Evolutionary conservation across 2,888 invertebrate genomes (phyloP), one percentile per base, ranked within the genome.

Genomic region (Amphipyra berbera): DNA sequence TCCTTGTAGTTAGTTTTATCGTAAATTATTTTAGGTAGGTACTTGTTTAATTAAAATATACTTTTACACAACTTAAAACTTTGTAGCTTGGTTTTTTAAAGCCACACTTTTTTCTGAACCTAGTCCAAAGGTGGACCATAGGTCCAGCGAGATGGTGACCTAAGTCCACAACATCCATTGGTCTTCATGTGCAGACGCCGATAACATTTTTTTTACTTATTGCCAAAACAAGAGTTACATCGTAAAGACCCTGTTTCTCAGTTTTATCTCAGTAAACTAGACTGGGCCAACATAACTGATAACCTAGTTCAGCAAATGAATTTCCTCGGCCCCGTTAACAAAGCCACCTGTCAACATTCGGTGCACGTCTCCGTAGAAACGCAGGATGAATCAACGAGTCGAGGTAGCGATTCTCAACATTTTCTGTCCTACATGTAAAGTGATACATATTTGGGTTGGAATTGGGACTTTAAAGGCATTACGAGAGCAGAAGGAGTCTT

Each of bases 311-410:
- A 56, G 40, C 41, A 64, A 63, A 53, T 61, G 45, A 62, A 57
- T 59, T 69, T 61, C 55, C 64, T 66, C 61, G 61, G 61, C 73
- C 62, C 58, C 47, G 68, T 65, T 63, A 52, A 40, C 58, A 54
- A 73, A 69, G 63, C 68, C 73, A 67, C 57, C 58, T 73, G 79
- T 72, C 73, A 65, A 68, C 73, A 79, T 56, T 59, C 64, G 45
- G 15, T 15, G 61, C 73, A 72, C 62, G 76, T 67, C 45, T 68
- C n/a, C 38, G 5, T 55, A 44, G 57, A 38, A 61, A 63, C 75
- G 64, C 47, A 40, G 49, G 45, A 54, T 64, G 68, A 77, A 68
- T 78, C 76, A 66, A 61, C 61, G 41, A 61, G 21, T 15, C 21
- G 6, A 6, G 42, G 41, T 54, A 74, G 62, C 35, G 70, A 27